A percentile compares a stretch with the other conserved stretches of the same genome.
Evolutionary conservation across 1,140 invertebrate genomes (phyloP).

Genomic region (Polypedilum pembai): DNA sequence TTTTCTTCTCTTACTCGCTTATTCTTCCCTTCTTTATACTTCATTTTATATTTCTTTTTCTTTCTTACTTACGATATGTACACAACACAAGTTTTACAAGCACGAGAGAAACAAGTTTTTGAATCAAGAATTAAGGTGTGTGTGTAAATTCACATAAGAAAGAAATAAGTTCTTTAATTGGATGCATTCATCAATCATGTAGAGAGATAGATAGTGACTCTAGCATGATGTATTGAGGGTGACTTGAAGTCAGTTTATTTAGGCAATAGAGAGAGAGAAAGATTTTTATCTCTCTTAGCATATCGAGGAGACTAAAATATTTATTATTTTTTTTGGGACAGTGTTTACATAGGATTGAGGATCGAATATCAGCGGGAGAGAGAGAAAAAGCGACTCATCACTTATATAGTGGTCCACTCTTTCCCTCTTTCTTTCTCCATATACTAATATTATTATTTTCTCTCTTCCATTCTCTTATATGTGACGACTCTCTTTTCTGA

Average conservation of each 20-base stretch:
- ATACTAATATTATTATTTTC: not conserved
- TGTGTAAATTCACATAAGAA: conserved; percentile 15
- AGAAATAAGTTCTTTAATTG: conserved; percentile 26
- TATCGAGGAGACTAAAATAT: not conserved
- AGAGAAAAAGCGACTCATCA: not conserved
- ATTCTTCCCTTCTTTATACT: not conserved
- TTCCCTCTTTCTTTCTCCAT: not conserved
- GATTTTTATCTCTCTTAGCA: not conserved
- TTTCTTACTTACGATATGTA: not conserved
- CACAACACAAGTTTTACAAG: not conserved
- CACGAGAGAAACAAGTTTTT: conserved; percentile 25
- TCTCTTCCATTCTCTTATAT: not conserved
- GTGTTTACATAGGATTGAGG: not conserved
- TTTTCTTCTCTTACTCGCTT: not conserved
- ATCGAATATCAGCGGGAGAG: conserved; percentile 8
- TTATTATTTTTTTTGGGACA: conserved; percentile 1
- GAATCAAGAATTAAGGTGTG: conserved; percentile 15
- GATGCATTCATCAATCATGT: conserved; percentile 23
- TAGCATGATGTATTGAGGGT: not conserved
- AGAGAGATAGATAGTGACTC: not conserved
- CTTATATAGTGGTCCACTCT: conserved; percentile 14
- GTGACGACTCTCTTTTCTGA: not conserved
- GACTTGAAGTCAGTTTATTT: not conserved
- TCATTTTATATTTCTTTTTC: conserved; percentile 4
- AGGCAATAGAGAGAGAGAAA: not conserved